phyloP scores from a whole-genome alignment of 2,888 invertebrate genomes.

The Pasiphila rectangulata region DNA sequence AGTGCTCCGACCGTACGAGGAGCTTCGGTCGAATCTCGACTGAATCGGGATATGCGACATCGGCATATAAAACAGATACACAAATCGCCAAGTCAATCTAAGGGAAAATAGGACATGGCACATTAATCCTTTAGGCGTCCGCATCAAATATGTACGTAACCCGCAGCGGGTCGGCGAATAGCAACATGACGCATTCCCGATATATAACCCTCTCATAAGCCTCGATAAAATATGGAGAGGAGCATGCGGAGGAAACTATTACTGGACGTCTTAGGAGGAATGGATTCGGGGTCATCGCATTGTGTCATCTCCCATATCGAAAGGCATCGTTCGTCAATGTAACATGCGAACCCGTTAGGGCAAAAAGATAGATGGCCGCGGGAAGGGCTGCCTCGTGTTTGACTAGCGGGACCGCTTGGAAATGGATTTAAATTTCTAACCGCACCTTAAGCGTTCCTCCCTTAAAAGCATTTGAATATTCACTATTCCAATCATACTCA shows the following conservation, averaged over 20 bases:
- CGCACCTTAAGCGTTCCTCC: slow-evolving; percentile 3
- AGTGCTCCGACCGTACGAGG: slow-evolving; percentile 42
- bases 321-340: slow-evolving; percentile 63
- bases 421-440: slow-evolving; percentile 54
- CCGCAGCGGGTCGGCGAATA: slow-evolving; percentile 48
- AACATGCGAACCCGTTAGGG: slow-evolving; percentile 44
- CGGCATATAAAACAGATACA: slow-evolving; percentile 45
- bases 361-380: slow-evolving; percentile 56
- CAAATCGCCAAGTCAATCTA: slow-evolving; percentile 51
- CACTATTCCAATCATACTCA: slow-evolving; percentile 27
- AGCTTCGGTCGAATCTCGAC: slow-evolving; percentile 25
- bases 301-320: slow-evolving; percentile 71
- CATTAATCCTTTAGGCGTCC: slow-evolving; percentile 66
- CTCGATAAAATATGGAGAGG: slow-evolving; percentile 68
- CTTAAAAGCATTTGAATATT: slow-evolving; percentile 22
- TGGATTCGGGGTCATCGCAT: slow-evolving; percentile 72
- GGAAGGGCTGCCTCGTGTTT: slow-evolving; percentile 39
- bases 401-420: slow-evolving; percentile 48
- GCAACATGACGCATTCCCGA: slow-evolving; percentile 61
- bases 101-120: slow-evolving; percentile 52
- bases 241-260: slow-evolving; percentile 64
- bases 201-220: slow-evolving; percentile 70
- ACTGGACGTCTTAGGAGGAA: slow-evolving; percentile 56
- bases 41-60: slow-evolving; percentile 29
- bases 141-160: slow-evolving; percentile 65